Evolutionary conservation across 2,888 invertebrate genomes (phyloP).

Genomic region (Mesorhabditis sp.): DNA sequence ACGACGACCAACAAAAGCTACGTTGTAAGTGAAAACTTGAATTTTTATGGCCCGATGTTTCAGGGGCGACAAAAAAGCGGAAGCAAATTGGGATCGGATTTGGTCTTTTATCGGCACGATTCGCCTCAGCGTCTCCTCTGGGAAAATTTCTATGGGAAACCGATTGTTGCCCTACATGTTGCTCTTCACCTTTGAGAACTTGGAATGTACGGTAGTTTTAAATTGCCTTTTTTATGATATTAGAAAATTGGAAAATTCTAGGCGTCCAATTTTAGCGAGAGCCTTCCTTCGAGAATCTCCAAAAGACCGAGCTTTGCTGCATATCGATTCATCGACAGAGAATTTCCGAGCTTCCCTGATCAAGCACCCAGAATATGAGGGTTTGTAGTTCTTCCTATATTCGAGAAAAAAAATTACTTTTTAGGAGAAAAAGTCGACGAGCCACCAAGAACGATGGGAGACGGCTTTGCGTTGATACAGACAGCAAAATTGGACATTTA

Average conservation of each 20-base stretch:
- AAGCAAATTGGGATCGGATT: constrained; percentile 37
- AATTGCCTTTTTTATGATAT: constrained; percentile 71
- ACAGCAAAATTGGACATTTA: constrained; percentile 89
- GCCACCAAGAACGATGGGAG: constrained; percentile 91
- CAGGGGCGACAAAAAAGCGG: constrained; percentile 19
- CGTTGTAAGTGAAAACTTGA: constrained; percentile 17
- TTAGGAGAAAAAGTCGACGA: constrained; percentile 23
- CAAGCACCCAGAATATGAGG: constrained; percentile 82
- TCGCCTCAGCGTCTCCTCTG: constrained; percentile 77
- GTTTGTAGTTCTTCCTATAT: background rate
- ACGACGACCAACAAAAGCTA: constrained; percentile 19
- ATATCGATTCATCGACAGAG: constrained; percentile 67
- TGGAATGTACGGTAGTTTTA: constrained; percentile 87
- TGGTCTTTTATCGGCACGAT: constrained; percentile 48
- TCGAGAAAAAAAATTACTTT: background rate
- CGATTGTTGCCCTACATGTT: constrained; percentile 86
- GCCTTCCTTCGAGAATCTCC: constrained; percentile 66
- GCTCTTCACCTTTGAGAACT: constrained; percentile 81
- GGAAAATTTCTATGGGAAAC: constrained; percentile 90
- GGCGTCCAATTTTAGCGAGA: constrained; percentile 30
- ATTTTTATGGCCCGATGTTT: background rate
- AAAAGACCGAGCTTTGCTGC: constrained; percentile 52
- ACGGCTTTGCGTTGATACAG: constrained; percentile 89
- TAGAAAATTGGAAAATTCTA: background rate
- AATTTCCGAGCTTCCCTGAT: constrained; percentile 88